Percentiles rank a stretch among this genome's conserved stretches.
Evolutionary conservation across 2,888 invertebrate genomes (phyloP).

Genomic region (Leptarthrus brevirostris): DNA sequence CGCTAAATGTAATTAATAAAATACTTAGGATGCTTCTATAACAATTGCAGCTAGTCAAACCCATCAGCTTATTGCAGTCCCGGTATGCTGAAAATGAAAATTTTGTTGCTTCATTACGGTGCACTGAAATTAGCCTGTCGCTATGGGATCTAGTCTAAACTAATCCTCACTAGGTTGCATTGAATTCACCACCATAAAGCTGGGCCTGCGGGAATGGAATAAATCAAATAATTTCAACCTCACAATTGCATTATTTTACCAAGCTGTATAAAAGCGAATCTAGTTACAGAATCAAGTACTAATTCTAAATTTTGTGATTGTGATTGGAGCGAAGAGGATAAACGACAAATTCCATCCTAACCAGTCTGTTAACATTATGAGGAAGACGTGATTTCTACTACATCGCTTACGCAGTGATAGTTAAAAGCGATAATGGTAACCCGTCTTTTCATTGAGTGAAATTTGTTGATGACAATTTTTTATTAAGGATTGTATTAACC

Average conservation of each 20-base stretch:
- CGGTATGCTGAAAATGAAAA: constrained; percentile 16
- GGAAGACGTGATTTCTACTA: too few relatives aligned
- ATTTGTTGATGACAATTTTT: too few relatives aligned
- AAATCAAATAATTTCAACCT: constrained; percentile 30
- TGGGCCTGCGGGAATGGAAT: not conserved
- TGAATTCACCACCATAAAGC: not conserved
- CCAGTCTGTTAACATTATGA: too few relatives aligned
- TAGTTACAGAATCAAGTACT: not conserved
- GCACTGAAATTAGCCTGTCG: not conserved
- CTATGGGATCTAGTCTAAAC: not conserved
- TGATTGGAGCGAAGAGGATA: constrained; percentile 17
- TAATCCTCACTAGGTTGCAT: too few relatives aligned
- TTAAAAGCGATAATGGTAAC: too few relatives aligned
- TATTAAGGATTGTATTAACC: too few relatives aligned
- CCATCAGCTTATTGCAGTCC: constrained; percentile 2
- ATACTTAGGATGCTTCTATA: constrained; percentile 20
- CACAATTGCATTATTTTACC: not conserved
- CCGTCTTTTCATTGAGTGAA: too few relatives aligned
- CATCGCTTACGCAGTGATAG: too few relatives aligned
- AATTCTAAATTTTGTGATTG: constrained; percentile 18
- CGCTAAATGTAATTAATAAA: constrained; percentile 32
- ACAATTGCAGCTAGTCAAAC: constrained; percentile 1
- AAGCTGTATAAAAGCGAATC: not conserved
- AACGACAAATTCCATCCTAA: not conserved
- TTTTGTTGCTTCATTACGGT: constrained; percentile 34